Conservation (phyloP, 2,113 vertebrate genomes). For the Regulus satrapa region DNA sequence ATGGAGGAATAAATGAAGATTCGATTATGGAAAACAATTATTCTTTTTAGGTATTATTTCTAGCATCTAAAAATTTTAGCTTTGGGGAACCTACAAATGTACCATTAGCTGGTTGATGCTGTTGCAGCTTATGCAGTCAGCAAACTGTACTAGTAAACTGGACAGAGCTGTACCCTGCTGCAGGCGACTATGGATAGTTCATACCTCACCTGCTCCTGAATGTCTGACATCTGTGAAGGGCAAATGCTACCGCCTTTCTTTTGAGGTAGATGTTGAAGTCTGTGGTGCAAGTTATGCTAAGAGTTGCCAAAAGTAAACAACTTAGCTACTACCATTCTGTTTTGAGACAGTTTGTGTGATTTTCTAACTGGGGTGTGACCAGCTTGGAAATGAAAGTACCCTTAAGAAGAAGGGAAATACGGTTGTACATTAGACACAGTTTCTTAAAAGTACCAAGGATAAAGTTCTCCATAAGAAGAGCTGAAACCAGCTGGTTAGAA, state of each 20-base stretch:
- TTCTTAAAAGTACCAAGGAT: not conserved
- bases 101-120: not conserved
- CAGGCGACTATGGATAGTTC: not conserved
- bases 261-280: not conserved
- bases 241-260: not conserved
- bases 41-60: not conserved
- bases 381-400: not conserved
- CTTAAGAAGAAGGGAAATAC: not conserved
- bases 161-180: fast-evolving
- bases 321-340: not conserved
- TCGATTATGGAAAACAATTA: not conserved
- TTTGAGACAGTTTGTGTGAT: not conserved
- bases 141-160: not conserved
- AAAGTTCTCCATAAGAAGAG: not conserved
- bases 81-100: not conserved
- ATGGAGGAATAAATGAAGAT: not conserved
- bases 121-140: not conserved
- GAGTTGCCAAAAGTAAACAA: not conserved
- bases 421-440: not conserved
- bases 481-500: not conserved
- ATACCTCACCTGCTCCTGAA: not conserved
- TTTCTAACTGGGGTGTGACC: not conserved
- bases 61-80: not conserved
- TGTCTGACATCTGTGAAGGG: not conserved
- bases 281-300: not conserved